Evolutionary conservation across 2,113 vertebrate genomes (phyloP), one percentile per base, ranked within the genome.

Genomic region (Capra hircus): DNA sequence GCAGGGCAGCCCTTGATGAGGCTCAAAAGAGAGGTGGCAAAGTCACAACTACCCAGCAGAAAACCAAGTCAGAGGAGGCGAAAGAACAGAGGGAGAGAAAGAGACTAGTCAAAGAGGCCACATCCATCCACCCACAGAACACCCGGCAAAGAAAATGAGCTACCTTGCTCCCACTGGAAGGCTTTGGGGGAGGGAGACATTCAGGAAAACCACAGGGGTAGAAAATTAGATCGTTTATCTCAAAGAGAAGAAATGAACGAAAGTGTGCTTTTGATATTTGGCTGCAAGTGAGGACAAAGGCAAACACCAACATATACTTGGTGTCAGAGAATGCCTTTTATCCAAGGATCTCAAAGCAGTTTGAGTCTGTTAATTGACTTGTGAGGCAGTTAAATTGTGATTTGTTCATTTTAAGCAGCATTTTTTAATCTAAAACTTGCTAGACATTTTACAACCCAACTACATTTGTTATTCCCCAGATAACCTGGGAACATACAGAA

Each of bases 221-320:
- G 94, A 97, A 98, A 95, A 96, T 97, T 93, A 94, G 91, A 91
- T 57, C 89, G 92, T 86, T 98, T 93, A 78, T 97, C 90, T 93
- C 77, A 93, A 89, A 94, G 40, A 88, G 62, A 62, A 83, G 95
- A 97, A 97, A 93, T 77, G 95, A 97, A 90, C 45, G 48, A 19
- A 92, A 23, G n/a, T 59, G 40, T 85, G 88, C 85, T 64, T 93
- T 97, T 97, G 95, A 96, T 91, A 64, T 53, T 60, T 25, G 74
- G 52, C 82, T 94, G 50, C 43, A 81, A 52, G 86, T 45, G 93
- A 87, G 85, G 64, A 96, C 92, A 97, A 97, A 97, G 88, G 93
- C 60, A 81, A 90, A 86, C 55, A 80, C 33, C n/a, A 59, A 50
- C 2, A 5, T 93, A 62, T 14, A 53, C 82, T 94, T 90, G 88